Evolutionary conservation across 2,888 invertebrate species (phyloP).

Genomic region (Epistrophe grossulariae): DNA sequence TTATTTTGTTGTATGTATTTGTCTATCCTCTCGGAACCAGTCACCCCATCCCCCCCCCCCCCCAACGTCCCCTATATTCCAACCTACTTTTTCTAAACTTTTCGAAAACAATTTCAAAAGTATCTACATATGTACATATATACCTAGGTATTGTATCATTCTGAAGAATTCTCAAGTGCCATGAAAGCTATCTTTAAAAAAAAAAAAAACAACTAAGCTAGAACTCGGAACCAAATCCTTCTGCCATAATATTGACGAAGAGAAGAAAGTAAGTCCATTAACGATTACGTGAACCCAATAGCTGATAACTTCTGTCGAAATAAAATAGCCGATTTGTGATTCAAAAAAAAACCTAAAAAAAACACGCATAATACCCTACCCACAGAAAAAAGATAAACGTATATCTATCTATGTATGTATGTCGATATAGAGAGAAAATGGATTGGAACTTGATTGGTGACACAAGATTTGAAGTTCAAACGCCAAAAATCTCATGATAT

Average conservation of each 20-base stretch:
- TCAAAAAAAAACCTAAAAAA: slow-evolving; percentile 26
- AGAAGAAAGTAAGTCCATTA: slow-evolving; percentile 68
- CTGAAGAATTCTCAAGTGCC: slow-evolving; percentile 39
- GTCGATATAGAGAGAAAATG: slow-evolving; percentile 27
- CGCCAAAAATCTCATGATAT: slow-evolving; percentile 69
- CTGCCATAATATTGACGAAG: slow-evolving; percentile 43
- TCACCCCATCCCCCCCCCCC: no score
- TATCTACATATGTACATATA: neutral
- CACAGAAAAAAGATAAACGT: slow-evolving; percentile 45
- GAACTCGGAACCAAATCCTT: slow-evolving; percentile 26
- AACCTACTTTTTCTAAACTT: slow-evolving; percentile 14
- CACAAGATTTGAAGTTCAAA: slow-evolving; percentile 67
- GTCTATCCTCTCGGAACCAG: neutral
- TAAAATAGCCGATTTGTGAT: slow-evolving; percentile 43
- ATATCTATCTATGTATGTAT: neutral
- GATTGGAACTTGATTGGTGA: slow-evolving; percentile 68
- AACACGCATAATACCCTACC: slow-evolving; percentile 32
- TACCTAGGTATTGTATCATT: slow-evolving; percentile 16
- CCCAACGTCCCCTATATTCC: neutral
- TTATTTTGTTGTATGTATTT: slow-evolving; percentile 6
- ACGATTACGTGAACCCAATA: slow-evolving; percentile 73
- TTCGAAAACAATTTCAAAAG: slow-evolving; percentile 54
- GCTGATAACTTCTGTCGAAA: slow-evolving; percentile 55
- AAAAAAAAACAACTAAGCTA: slow-evolving; percentile 13
- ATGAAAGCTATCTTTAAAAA: slow-evolving; percentile 41